A percentile compares a stretch with the other conserved stretches of the same genome.
These are phyloP conservation scores for Falco punctatus DNA, from an alignment of 2,113 vertebrate genomes.

Conservation along the genomic window DNA sequence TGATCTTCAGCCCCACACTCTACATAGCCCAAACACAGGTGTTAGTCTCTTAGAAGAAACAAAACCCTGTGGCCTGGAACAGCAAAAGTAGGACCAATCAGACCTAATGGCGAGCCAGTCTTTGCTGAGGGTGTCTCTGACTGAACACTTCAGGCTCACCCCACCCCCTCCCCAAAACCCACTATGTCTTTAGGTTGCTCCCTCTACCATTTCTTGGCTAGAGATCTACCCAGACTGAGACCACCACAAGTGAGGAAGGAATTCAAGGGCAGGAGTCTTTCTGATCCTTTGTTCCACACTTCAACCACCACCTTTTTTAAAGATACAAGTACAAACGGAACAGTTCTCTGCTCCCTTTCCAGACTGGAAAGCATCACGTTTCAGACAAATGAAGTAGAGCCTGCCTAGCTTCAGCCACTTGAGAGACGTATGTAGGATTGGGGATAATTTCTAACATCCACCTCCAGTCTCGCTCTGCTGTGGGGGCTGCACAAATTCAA, in stretches of 20 bases:
- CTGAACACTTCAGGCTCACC: neutral
- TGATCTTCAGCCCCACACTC: neutral
- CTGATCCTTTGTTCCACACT: constrained; percentile 26
- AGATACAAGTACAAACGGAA: constrained; percentile 34
- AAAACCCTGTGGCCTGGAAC: neutral
- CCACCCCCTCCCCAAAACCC: neutral
- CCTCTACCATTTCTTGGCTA: neutral
- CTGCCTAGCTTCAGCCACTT: constrained; percentile 42
- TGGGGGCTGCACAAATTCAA: constrained; percentile 55
- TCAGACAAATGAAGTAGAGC: constrained; percentile 22
- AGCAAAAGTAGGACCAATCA: neutral
- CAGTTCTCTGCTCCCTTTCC: neutral
- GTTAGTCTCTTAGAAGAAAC: neutral
- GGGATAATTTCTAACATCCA: constrained; percentile 63
- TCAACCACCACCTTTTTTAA: constrained; percentile 38
- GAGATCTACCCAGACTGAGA: neutral
- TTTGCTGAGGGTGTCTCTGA: neutral
- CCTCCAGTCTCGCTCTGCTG: constrained; percentile 44
- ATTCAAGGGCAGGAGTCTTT: neutral
- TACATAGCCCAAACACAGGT: neutral
- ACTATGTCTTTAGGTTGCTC: neutral
- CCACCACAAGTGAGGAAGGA: neutral
- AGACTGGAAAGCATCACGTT: neutral
- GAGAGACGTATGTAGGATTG: constrained; percentile 45
- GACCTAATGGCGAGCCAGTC: neutral